Evolutionary conservation across 1,140 invertebrate species (phyloP).

Genomic region (Drosophila paulistorum): DNA sequence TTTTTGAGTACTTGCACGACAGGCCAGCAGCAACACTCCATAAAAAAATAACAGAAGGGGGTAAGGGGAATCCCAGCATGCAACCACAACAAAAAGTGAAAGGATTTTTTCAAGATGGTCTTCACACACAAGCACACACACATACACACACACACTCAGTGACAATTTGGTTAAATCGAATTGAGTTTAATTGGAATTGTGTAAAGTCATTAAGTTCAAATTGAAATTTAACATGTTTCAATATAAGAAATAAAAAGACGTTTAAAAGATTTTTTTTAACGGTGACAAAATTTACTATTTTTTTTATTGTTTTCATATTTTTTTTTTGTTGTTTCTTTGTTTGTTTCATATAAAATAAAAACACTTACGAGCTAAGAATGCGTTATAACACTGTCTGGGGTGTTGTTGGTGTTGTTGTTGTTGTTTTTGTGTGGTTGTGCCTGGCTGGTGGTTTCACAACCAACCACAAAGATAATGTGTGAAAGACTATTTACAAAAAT

Average conservation of each 20-base stretch:
- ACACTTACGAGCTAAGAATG: slow-evolving; percentile 82
- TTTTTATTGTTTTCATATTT: slow-evolving; percentile 82
- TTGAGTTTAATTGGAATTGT: slow-evolving; percentile 40
- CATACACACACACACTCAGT: slow-evolving; percentile 18
- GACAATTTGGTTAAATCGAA: slow-evolving; percentile 32
- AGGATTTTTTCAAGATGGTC: slow-evolving; percentile 58
- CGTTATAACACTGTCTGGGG: slow-evolving; percentile 80
- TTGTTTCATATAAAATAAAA: slow-evolving; percentile 83
- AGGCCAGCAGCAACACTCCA: slow-evolving; percentile 13
- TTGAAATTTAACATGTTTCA: not conserved
- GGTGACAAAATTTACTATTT: slow-evolving; percentile 83
- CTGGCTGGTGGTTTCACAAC: slow-evolving; percentile 31
- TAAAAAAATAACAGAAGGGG: slow-evolving; percentile 13
- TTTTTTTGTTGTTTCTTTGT: slow-evolving; percentile 83
- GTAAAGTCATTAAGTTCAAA: slow-evolving; percentile 1
- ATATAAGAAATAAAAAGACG: slow-evolving; percentile 19
- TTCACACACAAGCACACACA: slow-evolving; percentile 9
- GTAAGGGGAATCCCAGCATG: slow-evolving; percentile 24
- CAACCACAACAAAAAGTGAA: slow-evolving; percentile 62
- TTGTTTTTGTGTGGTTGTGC: slow-evolving; percentile 22
- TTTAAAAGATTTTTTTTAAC: slow-evolving; percentile 56
- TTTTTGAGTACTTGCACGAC: slow-evolving; percentile 49
- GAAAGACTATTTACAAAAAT: slow-evolving; percentile 77
- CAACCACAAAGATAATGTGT: slow-evolving; percentile 12
- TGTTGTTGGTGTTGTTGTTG: slow-evolving; percentile 38